Conservation (phyloP, 2,797 vertebrate species). For the Phataginus tetradactyla region DNA sequence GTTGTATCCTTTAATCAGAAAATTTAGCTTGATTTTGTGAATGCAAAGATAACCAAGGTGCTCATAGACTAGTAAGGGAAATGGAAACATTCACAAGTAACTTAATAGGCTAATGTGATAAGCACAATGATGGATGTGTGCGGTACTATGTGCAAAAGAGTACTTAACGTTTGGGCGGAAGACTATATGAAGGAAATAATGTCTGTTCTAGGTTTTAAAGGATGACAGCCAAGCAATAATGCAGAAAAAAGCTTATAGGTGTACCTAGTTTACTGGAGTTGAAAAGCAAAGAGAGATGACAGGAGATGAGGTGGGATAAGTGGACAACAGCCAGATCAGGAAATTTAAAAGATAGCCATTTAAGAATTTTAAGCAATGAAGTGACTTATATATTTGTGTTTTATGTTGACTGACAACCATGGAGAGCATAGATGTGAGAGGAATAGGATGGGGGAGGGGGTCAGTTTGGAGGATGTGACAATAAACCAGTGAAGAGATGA, state of each 20-base stretch:
- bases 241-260: neutral
- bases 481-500: conserved; percentile 4
- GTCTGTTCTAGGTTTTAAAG: conserved; percentile 27
- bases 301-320: neutral
- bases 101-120: conserved; percentile 36
- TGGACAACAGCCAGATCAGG: neutral
- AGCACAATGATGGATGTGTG: conserved; percentile 17
- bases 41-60: conserved; percentile 26
- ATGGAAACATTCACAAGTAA: conserved; percentile 28
- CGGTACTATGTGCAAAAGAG: neutral
- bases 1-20: conserved; percentile 47
- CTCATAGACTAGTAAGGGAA: neutral
- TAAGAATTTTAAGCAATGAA: conserved; percentile 45
- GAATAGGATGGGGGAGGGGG: neutral
- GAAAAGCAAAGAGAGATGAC: conserved; percentile 34
- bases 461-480: conserved; percentile 25
- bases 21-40: conserved; percentile 36
- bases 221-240: neutral
- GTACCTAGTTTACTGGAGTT: neutral
- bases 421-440: conserved; percentile 10
- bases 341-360: neutral
- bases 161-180: neutral
- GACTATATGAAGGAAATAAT: neutral
- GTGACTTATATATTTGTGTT: conserved; percentile 10
- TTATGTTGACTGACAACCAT: neutral